Base-by-base conservation (phyloP, 2,888 invertebrate genomes). In the Drosophila prostipennis region DNA sequence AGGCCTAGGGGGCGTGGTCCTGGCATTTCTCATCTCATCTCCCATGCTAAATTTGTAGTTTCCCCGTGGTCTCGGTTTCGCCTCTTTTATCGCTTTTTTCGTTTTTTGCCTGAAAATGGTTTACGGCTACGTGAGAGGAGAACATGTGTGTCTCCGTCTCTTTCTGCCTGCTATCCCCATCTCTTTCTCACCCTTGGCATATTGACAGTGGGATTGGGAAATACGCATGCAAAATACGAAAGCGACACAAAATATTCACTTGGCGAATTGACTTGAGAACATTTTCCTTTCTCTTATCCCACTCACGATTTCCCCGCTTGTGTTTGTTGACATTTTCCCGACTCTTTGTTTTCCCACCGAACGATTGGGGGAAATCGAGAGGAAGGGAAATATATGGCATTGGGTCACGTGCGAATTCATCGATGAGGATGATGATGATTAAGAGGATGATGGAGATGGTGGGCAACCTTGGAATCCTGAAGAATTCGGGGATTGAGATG, bases 181-280 rank as follows among this genome's bases (percentile, higher is more conserved):
- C 39, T 14, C 65, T 23, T 32, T 34, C n/a, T 2, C 11, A 5
- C 8, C 2, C 52, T 13, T 26, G 52, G 49, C 78, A 77, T 74
- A 77, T 78, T 78, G 80, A 70, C 80, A 80, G 74, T 58, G 71
- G 79, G 61, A 74, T 77, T 77, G 74, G 71, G 23, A 79, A 65
- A 64, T 56, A 78, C 80, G 78, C 80, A 74, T 77, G 52, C 71
- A 67, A 67, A 72, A 70, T 72, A 72, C 69, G 56, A 73, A 59
- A 70, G 72, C 63, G 72, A 72, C 72, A 78, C 72, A 72, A 77
- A 78, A 80, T 78, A 77, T 78, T 78, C 78, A 77, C 80, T 67
- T 67, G 74, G 54, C 64, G 77, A 73, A 76, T 78, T 60, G 74
- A 74, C 63, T 69, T 54, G 32, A 59, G 64, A 57, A 37, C 60